These are phyloP conservation scores for Ellobium chinense DNA, from an alignment of 2,888 invertebrate genomes.

Conservation along the genomic window DNA sequence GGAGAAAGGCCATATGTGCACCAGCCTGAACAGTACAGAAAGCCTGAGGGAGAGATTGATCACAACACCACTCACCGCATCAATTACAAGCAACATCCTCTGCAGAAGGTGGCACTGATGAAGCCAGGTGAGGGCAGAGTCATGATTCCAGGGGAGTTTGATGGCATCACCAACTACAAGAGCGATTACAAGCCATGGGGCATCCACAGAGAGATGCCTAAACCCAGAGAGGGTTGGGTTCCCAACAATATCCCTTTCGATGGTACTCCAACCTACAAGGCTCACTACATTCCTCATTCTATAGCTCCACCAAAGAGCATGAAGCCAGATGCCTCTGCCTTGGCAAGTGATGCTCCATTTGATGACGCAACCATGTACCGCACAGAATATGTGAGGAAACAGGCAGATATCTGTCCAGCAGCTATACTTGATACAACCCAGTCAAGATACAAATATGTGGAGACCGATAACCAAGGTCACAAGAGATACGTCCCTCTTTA, in stretches of 20 bases:
- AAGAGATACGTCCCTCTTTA: conserved; percentile 68
- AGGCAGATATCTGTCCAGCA: conserved; percentile 72
- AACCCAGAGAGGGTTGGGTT: conserved; percentile 67
- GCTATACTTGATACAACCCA: conserved; percentile 67
- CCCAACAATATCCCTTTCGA: conserved; percentile 77
- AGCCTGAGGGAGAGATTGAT: conserved; percentile 76
- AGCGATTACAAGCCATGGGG: conserved; percentile 72
- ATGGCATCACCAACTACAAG: conserved; percentile 74
- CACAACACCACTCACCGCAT: conserved; percentile 72
- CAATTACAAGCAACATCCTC: conserved; percentile 68
- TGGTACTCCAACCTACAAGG: conserved; percentile 74
- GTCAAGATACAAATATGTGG: conserved; percentile 64
- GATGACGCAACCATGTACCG: conserved; percentile 77
- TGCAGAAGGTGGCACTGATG: conserved; percentile 61
- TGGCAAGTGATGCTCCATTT: conserved; percentile 68
- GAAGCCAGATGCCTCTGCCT: conserved; percentile 63
- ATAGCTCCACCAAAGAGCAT: conserved; percentile 58
- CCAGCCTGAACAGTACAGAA: conserved; percentile 69
- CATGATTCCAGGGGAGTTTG: conserved; percentile 66
- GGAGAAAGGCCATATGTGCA: conserved; percentile 68
- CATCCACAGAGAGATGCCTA: conserved; percentile 59
- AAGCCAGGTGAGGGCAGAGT: conserved; percentile 62
- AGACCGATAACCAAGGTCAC: conserved; percentile 72
- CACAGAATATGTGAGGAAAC: conserved; percentile 73
- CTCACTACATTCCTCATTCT: conserved; percentile 71